Percentiles rank a stretch among this genome's conserved stretches.
Conservation (phyloP, 2,888 invertebrate genomes). For the Cotesia congregata region DNA sequence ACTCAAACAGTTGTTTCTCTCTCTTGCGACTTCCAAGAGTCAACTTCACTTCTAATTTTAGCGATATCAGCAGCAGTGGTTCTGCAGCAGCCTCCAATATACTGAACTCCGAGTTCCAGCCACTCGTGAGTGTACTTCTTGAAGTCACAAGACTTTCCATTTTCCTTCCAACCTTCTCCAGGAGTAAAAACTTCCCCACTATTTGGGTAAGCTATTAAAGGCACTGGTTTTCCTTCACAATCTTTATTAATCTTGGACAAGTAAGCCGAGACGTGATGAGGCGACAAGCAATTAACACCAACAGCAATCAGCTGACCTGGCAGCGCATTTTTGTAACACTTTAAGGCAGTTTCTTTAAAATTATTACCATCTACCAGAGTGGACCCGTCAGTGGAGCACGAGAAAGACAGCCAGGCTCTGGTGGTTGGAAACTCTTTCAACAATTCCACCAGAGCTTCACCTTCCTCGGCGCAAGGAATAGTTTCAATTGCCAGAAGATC, state of each 20-base stretch:
- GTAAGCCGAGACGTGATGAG: constrained; percentile 76
- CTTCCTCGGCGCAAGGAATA: constrained; percentile 88
- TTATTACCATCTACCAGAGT: constrained; percentile 85
- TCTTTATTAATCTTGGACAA: constrained; percentile 74
- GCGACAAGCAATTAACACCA: constrained; percentile 90
- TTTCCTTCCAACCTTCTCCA: constrained; percentile 74
- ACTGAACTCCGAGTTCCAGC: constrained; percentile 84
- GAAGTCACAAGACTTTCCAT: constrained; percentile 79
- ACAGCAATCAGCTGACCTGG: constrained; percentile 86
- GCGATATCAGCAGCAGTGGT: constrained; percentile 86
- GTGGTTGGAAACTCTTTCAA: constrained; percentile 83
- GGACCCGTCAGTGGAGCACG: constrained; percentile 78
- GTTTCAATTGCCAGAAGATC: constrained; percentile 93
- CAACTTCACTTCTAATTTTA: constrained; percentile 78
- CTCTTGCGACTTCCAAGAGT: constrained; percentile 65
- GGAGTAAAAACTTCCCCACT: constrained; percentile 88
- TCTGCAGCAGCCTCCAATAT: constrained; percentile 94
- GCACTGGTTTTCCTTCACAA: constrained; percentile 72
- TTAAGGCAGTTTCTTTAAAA: constrained; percentile 80
- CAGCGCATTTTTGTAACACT: constrained; percentile 74
- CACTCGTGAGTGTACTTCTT: constrained; percentile 83
- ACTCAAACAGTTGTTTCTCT: constrained; percentile 47
- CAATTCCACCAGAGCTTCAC: constrained; percentile 84
- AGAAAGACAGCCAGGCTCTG: constrained; percentile 91
- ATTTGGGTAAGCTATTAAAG: constrained; percentile 92